Base-by-base conservation (phyloP, 2,888 invertebrate genomes). In the Cantharis flavilabris region DNA sequence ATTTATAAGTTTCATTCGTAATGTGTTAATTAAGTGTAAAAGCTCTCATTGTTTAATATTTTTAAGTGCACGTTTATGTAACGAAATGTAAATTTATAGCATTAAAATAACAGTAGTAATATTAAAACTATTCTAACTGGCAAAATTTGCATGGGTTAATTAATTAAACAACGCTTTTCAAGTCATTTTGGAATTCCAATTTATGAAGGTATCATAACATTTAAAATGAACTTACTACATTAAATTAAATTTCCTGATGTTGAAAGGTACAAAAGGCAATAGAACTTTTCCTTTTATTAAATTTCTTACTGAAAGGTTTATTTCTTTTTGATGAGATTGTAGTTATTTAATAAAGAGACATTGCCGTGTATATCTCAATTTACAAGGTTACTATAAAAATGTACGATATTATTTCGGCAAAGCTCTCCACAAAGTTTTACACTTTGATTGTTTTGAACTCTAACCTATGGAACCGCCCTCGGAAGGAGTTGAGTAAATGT, bases 141-240 rank as follows among this genome's bases (percentile, higher is more conserved):
- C 65, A n/a, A 67, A 67, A 67, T 67, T 67, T 67, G 65, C 65
- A 67, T 67, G 65, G 65, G n/a, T 23, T 67, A 67, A 67, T 67
- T n/a, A 67, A 67, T 67, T 67, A n/a, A n/a, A 23, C 65, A 23
- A n/a, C 26, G 65, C n/a, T 67, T 67, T 67, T n/a, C 20, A 67
- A 67, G 23, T 26, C 16, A 67, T 23, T 67, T 11, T 67, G 16
- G 49, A 49, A 49, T 49, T 49, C n/a, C 49, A 49, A 49, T 49
- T 49, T 49, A 49, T 49, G n/a, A 49, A 49, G 49, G n/a, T 49
- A 49, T 49, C n/a, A n/a, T n/a, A 49, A n/a, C n/a, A 49, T 49
- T 49, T 33, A 33, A n/a, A 49, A 49, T n/a, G 5, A 7, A 49
- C 49, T 49, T n/a, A 49, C 49, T n/a, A n/a, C 49, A 49, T 49